These are phyloP conservation scores for Bombus cullumanus DNA, from an alignment of 1,140 invertebrate species.

Conservation along the genomic window DNA sequence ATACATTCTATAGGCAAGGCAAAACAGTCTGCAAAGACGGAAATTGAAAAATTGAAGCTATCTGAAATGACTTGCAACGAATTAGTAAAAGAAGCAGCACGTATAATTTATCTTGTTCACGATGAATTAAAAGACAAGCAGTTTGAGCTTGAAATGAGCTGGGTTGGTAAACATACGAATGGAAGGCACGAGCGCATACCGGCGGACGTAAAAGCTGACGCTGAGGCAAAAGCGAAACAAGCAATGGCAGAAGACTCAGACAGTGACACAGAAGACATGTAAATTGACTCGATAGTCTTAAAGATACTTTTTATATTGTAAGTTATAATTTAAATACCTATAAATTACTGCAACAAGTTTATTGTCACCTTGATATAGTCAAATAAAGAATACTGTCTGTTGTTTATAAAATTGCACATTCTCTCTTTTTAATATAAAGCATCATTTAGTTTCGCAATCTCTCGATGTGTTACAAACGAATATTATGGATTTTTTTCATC, in stretches of 20 bases:
- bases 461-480: not conserved
- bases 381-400: conserved; percentile 47
- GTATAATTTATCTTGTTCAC: conserved; percentile 98
- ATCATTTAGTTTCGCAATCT: not conserved
- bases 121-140: conserved; percentile 99
- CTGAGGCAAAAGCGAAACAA: conserved; percentile 91
- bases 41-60: conserved; percentile 98
- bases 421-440: not conserved
- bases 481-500: not conserved
- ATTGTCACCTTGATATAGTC: not conserved
- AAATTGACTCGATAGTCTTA: conserved; percentile 55
- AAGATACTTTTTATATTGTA: conserved; percentile 59
- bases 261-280: conserved; percentile 91
- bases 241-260: conserved; percentile 93
- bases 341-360: conserved; percentile 6
- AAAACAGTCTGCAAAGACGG: conserved; percentile 99
- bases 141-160: conserved; percentile 98
- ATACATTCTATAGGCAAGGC: conserved; percentile 87
- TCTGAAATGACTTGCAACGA: conserved; percentile 92
- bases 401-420: conserved; percentile 31
- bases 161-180: conserved; percentile 94
- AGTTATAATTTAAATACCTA: conserved; percentile 55
- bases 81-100: conserved; percentile 96
- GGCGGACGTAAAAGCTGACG: conserved; percentile 85
- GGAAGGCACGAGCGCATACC: conserved; percentile 91